Conservation (phyloP, 2,888 invertebrate species). For the Amiota minor region DNA sequence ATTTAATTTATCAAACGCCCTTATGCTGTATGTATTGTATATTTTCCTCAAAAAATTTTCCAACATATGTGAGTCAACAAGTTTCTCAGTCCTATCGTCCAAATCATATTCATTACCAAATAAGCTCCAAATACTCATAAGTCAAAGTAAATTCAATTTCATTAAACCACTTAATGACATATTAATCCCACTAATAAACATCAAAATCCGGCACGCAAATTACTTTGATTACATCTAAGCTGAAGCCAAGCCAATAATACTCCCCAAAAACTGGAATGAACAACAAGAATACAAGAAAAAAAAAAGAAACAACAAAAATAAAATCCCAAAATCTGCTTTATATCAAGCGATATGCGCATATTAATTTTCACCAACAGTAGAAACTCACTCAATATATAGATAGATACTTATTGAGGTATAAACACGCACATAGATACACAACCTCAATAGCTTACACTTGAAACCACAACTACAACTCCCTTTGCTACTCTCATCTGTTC, state of each 20-base stretch:
- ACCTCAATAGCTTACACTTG: slow-evolving; percentile 42
- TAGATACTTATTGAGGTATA: not conserved
- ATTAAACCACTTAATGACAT: slow-evolving; percentile 63
- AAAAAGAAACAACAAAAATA: slow-evolving; percentile 7
- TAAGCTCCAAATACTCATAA: too few relatives aligned
- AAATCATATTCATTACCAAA: too few relatives aligned
- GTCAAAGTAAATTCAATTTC: slow-evolving; percentile 50
- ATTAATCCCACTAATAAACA: slow-evolving; percentile 70
- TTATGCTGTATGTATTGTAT: too few relatives aligned
- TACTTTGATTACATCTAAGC: slow-evolving; percentile 41
- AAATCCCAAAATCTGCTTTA: slow-evolving; percentile 18
- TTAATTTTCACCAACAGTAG: slow-evolving; percentile 52
- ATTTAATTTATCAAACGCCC: too few relatives aligned
- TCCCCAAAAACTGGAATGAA: not conserved
- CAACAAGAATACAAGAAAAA: not conserved
- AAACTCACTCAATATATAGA: not conserved
- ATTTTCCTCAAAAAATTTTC: too few relatives aligned
- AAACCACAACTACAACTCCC: slow-evolving; percentile 37
- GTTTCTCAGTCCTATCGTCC: too few relatives aligned
- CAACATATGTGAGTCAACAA: too few relatives aligned
- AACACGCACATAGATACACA: not conserved
- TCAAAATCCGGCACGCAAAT: slow-evolving; percentile 57
- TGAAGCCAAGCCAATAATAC: slow-evolving; percentile 23
- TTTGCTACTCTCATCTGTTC: slow-evolving; percentile 32
- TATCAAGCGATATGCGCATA: slow-evolving; percentile 41